A percentile compares a stretch with the other conserved stretches of the same genome.
Conservation (phyloP, 2,888 invertebrate genomes). For the Schrankia costaestrigalis region DNA sequence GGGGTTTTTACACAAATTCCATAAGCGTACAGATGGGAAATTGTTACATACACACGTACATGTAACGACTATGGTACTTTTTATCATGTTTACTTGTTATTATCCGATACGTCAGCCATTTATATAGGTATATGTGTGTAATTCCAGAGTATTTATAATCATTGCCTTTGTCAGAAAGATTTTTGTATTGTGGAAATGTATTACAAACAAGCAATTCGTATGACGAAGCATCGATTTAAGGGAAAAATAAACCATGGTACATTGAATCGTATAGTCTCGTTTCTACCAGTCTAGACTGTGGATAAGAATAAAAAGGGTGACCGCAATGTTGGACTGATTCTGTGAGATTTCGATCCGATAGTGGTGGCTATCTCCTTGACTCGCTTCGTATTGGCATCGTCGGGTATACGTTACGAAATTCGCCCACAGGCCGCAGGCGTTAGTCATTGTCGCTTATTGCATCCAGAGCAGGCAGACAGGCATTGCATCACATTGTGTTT, state of each 20-base stretch:
- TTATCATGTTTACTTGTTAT: constrained; percentile 13
- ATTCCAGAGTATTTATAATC: no score
- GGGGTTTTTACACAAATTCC: constrained; percentile 35
- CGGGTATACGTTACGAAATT: constrained; percentile 55
- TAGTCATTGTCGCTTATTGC: constrained; percentile 72
- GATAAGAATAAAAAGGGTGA: constrained; percentile 54
- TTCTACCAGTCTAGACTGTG: constrained; percentile 38
- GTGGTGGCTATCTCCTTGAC: constrained; percentile 58
- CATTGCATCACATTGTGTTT: constrained; percentile 34
- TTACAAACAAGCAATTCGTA: no score
- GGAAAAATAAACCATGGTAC: constrained; percentile 28
- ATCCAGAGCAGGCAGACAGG: constrained; percentile 40
- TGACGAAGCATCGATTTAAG: constrained; percentile 20
- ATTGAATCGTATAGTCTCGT: constrained; percentile 17
- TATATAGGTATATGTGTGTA: no score
- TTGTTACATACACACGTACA: constrained; percentile 18
- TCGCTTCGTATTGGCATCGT: constrained; percentile 60
- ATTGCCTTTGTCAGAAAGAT: no score
- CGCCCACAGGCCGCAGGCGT: constrained; percentile 52
- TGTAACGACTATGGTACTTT: constrained; percentile 10
- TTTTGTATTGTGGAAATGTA: no score
- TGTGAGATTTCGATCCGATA: constrained; percentile 54
- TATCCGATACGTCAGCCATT: no score
- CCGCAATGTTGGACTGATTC: constrained; percentile 50
- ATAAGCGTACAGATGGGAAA: constrained; percentile 19